These are phyloP conservation scores for Corapipo altera DNA, from an alignment of 2,113 vertebrate genomes.

Conservation along the genomic window DNA sequence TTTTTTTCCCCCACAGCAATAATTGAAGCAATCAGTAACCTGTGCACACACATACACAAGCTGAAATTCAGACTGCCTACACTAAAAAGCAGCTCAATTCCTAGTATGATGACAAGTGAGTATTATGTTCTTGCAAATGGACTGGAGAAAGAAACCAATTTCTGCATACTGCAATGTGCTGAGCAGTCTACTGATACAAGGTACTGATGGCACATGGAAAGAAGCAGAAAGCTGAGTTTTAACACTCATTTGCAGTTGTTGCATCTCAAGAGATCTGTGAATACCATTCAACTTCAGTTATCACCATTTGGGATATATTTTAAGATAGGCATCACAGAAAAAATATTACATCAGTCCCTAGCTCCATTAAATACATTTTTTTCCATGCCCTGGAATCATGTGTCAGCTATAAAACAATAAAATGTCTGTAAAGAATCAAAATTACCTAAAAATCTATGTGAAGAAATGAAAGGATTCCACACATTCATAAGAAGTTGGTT, in stretches of 20 bases:
- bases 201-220: neutral
- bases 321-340: neutral
- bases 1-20: fast-evolving
- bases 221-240: neutral
- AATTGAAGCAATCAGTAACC: neutral
- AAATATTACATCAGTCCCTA: neutral
- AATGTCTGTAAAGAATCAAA: neutral
- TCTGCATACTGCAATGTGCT: neutral
- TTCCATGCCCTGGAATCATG: neutral
- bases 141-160: neutral
- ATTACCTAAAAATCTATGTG: neutral
- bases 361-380: neutral
- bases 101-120: neutral
- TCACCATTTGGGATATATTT: neutral
- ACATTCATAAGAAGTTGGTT: neutral
- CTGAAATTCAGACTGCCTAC: neutral
- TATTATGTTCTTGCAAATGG: neutral
- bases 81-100: neutral
- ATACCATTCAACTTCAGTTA: neutral
- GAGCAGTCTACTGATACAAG: neutral
- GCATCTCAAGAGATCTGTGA: neutral
- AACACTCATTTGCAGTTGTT: neutral
- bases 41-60: too few species aligned
- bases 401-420: neutral
- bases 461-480: neutral